Evolutionary conservation across 2,113 vertebrate genomes (phyloP).

Genomic region (Ascaphus truei): DNA sequence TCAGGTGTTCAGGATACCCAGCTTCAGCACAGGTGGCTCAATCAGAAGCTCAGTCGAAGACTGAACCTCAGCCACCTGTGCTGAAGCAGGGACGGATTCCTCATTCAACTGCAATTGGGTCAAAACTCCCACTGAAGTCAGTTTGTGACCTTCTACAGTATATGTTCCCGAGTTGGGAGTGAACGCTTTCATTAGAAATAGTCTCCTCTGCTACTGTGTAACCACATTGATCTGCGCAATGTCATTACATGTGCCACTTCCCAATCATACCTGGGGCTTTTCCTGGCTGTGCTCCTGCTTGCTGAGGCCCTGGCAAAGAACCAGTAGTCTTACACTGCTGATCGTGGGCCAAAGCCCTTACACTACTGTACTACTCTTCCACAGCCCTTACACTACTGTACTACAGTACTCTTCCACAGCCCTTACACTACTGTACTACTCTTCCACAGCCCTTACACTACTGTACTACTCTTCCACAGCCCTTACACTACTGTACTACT

Average conservation of each 20-base stretch:
- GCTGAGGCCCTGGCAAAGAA: constrained; percentile 13
- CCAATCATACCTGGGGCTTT: constrained; percentile 1
- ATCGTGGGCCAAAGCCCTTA: neutral
- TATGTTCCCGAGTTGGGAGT: neutral
- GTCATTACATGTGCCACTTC: constrained; percentile 3
- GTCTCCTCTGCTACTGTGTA: neutral
- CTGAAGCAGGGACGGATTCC: too few relatives aligned
- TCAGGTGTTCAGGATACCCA: too few relatives aligned
- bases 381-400: neutral
- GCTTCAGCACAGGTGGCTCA: too few relatives aligned
- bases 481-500: too few relatives aligned
- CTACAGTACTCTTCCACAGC: neutral
- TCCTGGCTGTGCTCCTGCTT: neutral
- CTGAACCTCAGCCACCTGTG: too few relatives aligned
- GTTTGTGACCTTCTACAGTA: too few relatives aligned
- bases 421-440: too few relatives aligned
- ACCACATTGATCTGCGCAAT: neutral
- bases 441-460: too few relatives aligned
- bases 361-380: neutral
- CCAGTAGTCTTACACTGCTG: neutral
- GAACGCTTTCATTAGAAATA: neutral
- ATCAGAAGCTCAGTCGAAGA: too few relatives aligned
- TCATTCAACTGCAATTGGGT: too few relatives aligned
- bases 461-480: too few relatives aligned
- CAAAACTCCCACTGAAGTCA: too few relatives aligned